phyloP scores from a whole-genome alignment of 2,113 vertebrate species.

The Tiliqua scincoides region DNA sequence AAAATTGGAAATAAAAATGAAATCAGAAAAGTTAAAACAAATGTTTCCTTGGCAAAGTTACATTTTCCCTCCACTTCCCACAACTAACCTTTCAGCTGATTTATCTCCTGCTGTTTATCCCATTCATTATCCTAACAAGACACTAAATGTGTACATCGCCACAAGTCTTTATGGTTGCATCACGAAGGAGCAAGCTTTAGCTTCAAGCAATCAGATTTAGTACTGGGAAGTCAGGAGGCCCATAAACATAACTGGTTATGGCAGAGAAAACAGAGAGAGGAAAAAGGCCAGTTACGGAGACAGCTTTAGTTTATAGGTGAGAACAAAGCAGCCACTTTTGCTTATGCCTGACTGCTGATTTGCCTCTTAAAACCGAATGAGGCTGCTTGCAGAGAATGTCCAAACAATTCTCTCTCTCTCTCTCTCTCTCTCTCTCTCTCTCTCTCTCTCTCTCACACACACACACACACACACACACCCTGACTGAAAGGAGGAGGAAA shows the following conservation, averaged over 20 bases:
- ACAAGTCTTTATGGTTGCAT: constrained; percentile 17
- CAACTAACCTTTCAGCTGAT: background rate
- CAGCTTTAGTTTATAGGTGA: constrained; percentile 6
- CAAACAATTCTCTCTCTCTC: too few relatives aligned
- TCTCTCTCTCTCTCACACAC: too few relatives aligned
- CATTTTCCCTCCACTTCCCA: constrained; percentile 1
- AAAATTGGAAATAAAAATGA: constrained; percentile 14
- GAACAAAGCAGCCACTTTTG: background rate
- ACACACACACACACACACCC: background rate
- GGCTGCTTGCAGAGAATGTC: background rate
- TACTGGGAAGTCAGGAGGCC: constrained; percentile 16
- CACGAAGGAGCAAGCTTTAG: background rate
- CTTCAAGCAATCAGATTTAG: constrained; percentile 23
- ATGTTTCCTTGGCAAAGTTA: background rate
- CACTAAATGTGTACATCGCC: background rate
- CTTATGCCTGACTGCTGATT: background rate
- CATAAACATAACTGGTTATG: background rate
- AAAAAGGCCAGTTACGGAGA: background rate
- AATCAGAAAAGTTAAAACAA: background rate
- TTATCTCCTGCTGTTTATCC: constrained; percentile 41
- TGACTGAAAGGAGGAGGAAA: background rate
- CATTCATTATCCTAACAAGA: constrained; percentile 44
- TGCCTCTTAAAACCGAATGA: background rate
- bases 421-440: too few relatives aligned
- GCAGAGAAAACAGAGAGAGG: constrained; percentile 16